These are phyloP conservation scores for Laupala kohalensis DNA, from an alignment of 1,140 invertebrate genomes.

Conservation along the genomic window DNA sequence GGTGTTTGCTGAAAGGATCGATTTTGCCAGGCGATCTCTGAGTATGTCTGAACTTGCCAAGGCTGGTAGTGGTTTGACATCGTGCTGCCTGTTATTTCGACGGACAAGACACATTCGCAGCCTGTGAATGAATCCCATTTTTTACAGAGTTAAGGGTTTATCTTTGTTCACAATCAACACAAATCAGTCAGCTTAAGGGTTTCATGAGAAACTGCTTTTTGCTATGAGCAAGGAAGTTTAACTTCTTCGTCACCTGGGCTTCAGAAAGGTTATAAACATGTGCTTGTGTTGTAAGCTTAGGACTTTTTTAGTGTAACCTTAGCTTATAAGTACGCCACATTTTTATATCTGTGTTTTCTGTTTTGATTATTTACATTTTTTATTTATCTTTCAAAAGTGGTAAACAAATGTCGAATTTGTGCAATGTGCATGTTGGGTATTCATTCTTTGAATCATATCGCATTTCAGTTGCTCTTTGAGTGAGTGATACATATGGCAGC, in stretches of 20 bases:
- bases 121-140: slow-evolving; percentile 39
- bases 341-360: background rate
- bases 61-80: slow-evolving; percentile 55
- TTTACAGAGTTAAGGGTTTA: too few species aligned
- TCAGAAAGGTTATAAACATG: background rate
- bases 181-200: too few species aligned
- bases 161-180: too few species aligned
- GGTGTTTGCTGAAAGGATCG: slow-evolving; percentile 72
- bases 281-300: background rate
- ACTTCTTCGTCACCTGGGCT: background rate
- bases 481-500: too few species aligned
- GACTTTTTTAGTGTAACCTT: background rate
- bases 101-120: slow-evolving; percentile 43
- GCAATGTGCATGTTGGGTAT: background rate
- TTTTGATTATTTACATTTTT: background rate
- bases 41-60: slow-evolving; percentile 65
- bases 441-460: background rate
- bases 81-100: slow-evolving; percentile 59
- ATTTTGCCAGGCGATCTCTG: slow-evolving; percentile 59
- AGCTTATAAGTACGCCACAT: background rate
- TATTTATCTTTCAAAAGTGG: background rate
- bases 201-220: background rate
- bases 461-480: background rate
- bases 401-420: background rate
- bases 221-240: background rate